phyloP scores from a whole-genome alignment of 2,113 vertebrate genomes.

The Cyanoramphus novaezelandiae region DNA sequence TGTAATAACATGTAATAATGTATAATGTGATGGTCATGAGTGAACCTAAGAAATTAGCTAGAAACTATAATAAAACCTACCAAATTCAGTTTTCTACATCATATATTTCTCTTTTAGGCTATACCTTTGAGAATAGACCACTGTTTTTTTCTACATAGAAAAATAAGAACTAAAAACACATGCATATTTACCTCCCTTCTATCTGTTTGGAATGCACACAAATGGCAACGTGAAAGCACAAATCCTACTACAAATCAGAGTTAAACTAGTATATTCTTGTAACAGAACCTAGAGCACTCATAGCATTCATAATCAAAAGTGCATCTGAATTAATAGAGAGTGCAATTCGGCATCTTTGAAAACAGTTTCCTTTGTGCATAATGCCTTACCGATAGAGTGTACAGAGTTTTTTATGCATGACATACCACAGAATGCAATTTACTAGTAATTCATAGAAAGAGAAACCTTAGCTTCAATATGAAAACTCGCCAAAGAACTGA shows the following conservation, averaged over 20 bases:
- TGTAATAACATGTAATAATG: background rate
- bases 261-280: background rate
- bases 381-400: background rate
- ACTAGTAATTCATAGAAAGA: background rate
- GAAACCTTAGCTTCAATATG: background rate
- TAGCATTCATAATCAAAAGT: background rate
- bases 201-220: background rate
- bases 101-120: background rate
- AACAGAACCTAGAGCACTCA: background rate
- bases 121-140: background rate
- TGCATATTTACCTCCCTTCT: background rate
- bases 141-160: background rate
- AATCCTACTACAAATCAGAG: background rate
- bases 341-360: background rate
- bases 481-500: background rate
- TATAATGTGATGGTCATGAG: background rate
- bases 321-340: background rate
- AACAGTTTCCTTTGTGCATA: background rate
- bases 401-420: background rate
- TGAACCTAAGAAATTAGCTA: background rate
- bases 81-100: background rate
- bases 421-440: background rate
- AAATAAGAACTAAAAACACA: background rate
- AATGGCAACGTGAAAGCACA: background rate
- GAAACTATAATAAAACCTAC: background rate